phyloP scores from a whole-genome alignment of 1,140 invertebrate genomes.

The Antheraea mylitta region DNA sequence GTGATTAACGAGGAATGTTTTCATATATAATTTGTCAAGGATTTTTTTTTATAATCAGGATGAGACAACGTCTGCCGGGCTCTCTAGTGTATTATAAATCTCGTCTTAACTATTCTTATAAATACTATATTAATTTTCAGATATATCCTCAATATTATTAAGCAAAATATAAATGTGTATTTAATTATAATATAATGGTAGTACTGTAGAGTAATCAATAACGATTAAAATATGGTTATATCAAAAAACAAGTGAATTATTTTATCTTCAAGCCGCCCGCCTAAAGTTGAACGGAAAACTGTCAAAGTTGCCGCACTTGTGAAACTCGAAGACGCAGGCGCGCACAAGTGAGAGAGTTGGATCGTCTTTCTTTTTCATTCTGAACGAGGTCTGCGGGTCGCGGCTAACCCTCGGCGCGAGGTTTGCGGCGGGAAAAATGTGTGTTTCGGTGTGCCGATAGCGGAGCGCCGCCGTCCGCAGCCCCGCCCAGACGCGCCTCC shows the following conservation, averaged over 20 bases:
- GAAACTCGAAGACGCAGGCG: conserved; percentile 44
- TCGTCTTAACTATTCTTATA: too few relatives aligned
- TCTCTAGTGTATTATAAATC: too few relatives aligned
- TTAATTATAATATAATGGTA: neutral
- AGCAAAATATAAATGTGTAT: neutral
- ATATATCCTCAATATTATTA: too few relatives aligned
- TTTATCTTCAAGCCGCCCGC: conserved; percentile 4
- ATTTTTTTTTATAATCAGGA: too few relatives aligned
- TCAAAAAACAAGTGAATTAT: neutral
- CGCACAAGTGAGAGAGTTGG: conserved; percentile 25
- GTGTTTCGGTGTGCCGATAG: conserved; percentile 76
- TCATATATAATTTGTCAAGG: too few relatives aligned
- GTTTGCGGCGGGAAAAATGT: conserved; percentile 77
- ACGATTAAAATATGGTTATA: neutral
- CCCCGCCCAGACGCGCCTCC: conserved; percentile 48
- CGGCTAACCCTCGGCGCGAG: conserved; percentile 76
- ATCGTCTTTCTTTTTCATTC: conserved; percentile 47
- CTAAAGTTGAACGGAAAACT: conserved; percentile 32
- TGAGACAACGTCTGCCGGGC: too few relatives aligned
- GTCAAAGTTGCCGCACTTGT: conserved; percentile 64
- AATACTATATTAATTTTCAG: too few relatives aligned
- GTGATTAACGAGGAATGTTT: too few relatives aligned
- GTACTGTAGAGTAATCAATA: neutral
- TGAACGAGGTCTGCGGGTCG: conserved; percentile 72
- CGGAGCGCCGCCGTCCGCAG: conserved; percentile 65